phyloP scores from a whole-genome alignment of 2,113 vertebrate species.

The Eolophus roseicapilla region DNA sequence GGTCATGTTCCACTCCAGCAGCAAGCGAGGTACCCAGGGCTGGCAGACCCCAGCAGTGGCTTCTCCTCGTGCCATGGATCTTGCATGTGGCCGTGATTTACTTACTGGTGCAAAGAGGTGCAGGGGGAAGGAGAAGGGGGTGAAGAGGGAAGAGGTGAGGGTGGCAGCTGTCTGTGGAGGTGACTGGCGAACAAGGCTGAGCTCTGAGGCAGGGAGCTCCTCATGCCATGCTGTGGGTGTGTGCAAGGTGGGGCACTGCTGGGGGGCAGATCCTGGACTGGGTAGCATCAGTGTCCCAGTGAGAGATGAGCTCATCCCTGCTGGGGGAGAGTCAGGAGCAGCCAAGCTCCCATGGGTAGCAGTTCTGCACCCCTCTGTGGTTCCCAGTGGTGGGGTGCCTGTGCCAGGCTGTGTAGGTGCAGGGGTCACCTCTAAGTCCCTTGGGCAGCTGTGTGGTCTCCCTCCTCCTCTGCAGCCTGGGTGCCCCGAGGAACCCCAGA shows the following conservation, averaged over 20 bases:
- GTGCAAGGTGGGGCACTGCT: neutral
- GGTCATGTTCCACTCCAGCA: neutral
- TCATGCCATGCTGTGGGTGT: rapidly evolving
- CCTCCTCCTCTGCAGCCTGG: neutral
- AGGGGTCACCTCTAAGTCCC: neutral
- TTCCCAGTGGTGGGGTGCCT: neutral
- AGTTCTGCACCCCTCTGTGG: neutral
- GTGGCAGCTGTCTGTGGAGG: neutral
- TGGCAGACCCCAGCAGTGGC: neutral
- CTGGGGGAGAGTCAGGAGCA: neutral
- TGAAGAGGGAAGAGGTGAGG: neutral
- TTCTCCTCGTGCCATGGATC: neutral
- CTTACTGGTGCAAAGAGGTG: neutral
- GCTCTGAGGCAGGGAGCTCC: neutral
- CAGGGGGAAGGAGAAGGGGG: neutral
- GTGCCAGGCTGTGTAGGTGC: neutral
- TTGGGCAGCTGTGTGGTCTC: neutral
- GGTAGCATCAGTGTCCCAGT: neutral
- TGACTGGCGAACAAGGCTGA: neutral
- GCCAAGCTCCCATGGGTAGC: neutral
- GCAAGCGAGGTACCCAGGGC: neutral
- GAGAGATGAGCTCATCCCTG: neutral
- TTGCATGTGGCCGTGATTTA: neutral
- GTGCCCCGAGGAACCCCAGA: neutral
- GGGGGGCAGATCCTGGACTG: neutral